phyloP scores from a whole-genome alignment of 2,888 invertebrate genomes.

The Vanessa cardui region DNA sequence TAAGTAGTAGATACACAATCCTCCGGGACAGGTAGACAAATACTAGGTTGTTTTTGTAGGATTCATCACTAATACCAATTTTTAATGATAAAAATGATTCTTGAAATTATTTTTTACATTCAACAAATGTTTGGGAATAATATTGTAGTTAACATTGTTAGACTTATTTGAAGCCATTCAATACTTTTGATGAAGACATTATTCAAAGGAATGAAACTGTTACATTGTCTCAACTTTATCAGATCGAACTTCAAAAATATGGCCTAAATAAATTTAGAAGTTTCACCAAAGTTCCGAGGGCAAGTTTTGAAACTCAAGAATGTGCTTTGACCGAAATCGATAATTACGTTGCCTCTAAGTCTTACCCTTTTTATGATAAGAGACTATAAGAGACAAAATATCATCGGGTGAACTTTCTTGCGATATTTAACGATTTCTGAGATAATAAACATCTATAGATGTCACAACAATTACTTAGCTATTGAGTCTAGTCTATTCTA shows the following conservation, averaged over 20 bases:
- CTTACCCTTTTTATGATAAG: constrained; percentile 32
- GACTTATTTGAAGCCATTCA: neutral
- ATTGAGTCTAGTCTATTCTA: no score
- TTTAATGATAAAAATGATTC: no score
- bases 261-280: constrained; percentile 63
- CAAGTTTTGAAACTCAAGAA: constrained; percentile 55
- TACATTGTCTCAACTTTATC: constrained; percentile 41
- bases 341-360: constrained; percentile 59
- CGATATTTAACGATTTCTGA: no score
- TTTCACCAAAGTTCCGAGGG: constrained; percentile 60
- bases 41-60: no score
- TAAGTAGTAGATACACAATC: no score
- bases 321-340: constrained; percentile 61
- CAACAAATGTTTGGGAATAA: no score
- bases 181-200: neutral
- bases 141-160: neutral
- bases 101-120: no score
- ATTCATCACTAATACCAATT: no score
- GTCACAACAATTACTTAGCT: no score
- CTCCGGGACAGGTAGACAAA: no score
- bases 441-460: no score
- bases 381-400: constrained; percentile 32
- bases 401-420: constrained; percentile 47
- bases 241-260: constrained; percentile 59
- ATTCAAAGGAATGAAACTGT: constrained; percentile 10